A percentile compares a stretch with the other conserved stretches of the same genome.
These are phyloP conservation scores for Clamator glandarius DNA, from an alignment of 2,797 vertebrate genomes.

Conservation along the genomic window DNA sequence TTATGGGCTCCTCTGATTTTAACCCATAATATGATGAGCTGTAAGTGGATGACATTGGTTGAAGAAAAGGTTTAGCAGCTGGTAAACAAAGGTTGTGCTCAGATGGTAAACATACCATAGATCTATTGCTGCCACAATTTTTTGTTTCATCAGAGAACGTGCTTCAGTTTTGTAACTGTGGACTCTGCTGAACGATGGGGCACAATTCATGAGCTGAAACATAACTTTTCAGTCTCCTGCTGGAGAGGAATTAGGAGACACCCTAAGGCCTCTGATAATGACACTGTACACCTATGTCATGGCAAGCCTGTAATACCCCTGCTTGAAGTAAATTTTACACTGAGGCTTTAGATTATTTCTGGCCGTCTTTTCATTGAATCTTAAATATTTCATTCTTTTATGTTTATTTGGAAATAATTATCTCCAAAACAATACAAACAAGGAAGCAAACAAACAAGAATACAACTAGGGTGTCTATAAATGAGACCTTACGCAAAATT, in stretches of 20 bases:
- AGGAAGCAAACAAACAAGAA: constrained; percentile 1
- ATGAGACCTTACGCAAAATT: constrained; percentile 38
- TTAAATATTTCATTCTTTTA: not conserved
- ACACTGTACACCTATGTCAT: not conserved
- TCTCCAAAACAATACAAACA: constrained; percentile 3
- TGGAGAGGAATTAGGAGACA: not conserved
- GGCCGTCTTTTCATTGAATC: not conserved
- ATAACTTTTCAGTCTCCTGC: not conserved
- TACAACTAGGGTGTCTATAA: not conserved
- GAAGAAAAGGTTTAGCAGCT: not conserved
- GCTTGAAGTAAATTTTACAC: not conserved
- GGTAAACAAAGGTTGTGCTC: too few relatives aligned
- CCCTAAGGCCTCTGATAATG: not conserved
- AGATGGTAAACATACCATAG: rapidly evolving
- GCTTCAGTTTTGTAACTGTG: not conserved
- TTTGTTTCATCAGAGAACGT: not conserved
- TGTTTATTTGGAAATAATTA: constrained; percentile 27
- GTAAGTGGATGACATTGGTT: not conserved
- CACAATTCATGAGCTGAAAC: not conserved
- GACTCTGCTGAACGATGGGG: rapidly evolving
- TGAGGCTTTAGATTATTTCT: not conserved
- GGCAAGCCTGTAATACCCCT: not conserved
- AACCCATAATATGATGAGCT: too few relatives aligned
- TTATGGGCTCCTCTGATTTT: too few relatives aligned
- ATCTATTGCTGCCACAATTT: not conserved